phyloP scores from a whole-genome alignment of 2,797 vertebrate genomes.

The Siniperca obscura region DNA sequence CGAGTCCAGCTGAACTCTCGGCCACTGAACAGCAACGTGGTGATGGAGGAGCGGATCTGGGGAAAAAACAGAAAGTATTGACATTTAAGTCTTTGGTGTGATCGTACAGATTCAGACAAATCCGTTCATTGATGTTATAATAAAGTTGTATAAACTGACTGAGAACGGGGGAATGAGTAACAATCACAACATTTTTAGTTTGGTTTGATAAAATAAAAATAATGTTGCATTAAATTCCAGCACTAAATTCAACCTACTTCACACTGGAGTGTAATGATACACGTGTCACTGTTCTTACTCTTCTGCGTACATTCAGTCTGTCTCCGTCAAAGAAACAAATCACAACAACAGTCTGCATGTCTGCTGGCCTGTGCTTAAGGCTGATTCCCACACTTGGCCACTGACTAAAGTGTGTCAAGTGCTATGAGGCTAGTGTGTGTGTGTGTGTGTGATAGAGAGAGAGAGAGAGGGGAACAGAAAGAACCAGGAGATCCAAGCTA shows the following conservation, averaged over 20 bases:
- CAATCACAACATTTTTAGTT: background rate
- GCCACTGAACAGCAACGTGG: slow-evolving; percentile 88
- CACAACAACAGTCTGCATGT: slow-evolving; percentile 17
- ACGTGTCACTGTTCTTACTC: background rate
- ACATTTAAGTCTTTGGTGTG: background rate
- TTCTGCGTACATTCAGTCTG: background rate
- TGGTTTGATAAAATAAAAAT: background rate
- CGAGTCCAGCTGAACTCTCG: slow-evolving; percentile 95
- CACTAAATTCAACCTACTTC: background rate
- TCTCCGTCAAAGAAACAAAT: slow-evolving; percentile 8
- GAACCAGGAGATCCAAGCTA: slow-evolving; percentile 45
- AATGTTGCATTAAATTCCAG: background rate
- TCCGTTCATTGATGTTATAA: background rate
- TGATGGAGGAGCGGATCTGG: slow-evolving; percentile 96
- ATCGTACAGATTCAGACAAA: background rate
- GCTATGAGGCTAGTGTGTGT: slow-evolving; percentile 19
- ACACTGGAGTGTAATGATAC: background rate
- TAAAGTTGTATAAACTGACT: background rate
- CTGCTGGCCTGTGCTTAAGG: slow-evolving; percentile 15
- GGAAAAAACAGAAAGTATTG: background rate
- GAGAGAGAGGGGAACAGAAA: background rate
- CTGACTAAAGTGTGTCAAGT: slow-evolving; percentile 68
- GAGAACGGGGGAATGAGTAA: background rate
- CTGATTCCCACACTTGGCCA: slow-evolving; percentile 61
- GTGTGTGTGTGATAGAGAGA: slow-evolving; percentile 1